Conservation (phyloP, 2,797 vertebrate genomes). For the Enteromius thamalakanensis region DNA sequence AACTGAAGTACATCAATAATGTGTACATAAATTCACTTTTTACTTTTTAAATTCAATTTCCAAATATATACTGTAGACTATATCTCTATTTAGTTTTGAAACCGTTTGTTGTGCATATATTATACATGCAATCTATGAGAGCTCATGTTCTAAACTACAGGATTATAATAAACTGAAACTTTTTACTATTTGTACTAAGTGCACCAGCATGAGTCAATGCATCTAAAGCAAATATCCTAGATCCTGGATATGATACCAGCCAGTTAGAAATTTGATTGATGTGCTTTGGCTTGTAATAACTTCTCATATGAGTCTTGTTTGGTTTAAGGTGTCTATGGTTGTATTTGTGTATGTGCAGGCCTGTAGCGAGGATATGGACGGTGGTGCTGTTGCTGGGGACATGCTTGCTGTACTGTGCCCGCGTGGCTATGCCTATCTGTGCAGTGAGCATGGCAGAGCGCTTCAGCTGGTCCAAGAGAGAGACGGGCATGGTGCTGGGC, state of each 20-base stretch:
- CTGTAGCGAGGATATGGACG: slow-evolving; percentile 84
- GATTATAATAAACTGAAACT: neutral
- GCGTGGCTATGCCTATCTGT: slow-evolving; percentile 91
- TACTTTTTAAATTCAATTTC: neutral
- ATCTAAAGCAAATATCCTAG: neutral
- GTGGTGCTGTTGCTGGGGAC: slow-evolving; percentile 89
- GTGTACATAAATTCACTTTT: neutral
- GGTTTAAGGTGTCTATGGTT: neutral
- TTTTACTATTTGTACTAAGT: neutral
- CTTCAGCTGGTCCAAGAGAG: slow-evolving; percentile 93
- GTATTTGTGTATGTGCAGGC: slow-evolving; percentile 44
- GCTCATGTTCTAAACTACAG: neutral
- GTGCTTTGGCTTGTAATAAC: neutral
- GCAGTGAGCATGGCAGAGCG: slow-evolving; percentile 84
- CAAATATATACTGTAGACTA: neutral
- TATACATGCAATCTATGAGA: neutral
- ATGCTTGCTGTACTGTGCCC: slow-evolving; percentile 91
- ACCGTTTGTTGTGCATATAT: neutral
- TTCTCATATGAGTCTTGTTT: neutral
- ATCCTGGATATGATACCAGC: neutral
- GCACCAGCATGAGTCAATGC: neutral
- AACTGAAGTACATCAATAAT: neutral
- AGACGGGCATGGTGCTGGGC: slow-evolving; percentile 90
- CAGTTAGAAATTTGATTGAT: neutral
- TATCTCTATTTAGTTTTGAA: neutral